Evolutionary conservation across 2,888 invertebrate genomes (phyloP), one percentile per base, ranked within the genome.

Genomic region (Dynastes maya): DNA sequence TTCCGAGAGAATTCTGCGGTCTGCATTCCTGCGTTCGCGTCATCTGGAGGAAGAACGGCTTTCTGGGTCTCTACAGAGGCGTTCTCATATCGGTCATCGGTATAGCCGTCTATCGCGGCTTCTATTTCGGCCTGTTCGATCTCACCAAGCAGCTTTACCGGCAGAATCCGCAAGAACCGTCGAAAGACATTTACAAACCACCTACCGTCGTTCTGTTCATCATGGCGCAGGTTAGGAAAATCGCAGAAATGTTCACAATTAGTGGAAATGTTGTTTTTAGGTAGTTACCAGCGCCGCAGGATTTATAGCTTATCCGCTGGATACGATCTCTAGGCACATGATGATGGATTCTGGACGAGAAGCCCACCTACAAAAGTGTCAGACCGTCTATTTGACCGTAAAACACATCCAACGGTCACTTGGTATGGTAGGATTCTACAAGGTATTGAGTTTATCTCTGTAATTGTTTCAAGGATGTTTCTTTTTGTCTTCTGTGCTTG

Each of bases 41-140:
- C 5, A 68, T 82, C 27, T 51, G 11, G 2, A 79, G 29, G 16
- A 61, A 27, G 3, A 82, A 80, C 16, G 83, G 83, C 2, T 55
- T 82, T 5, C 27, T n/a, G 27, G 83, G 81, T 13, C 58, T 82
- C n/a, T 83, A 82, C 53, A 49, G 70, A 2, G 83, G 83, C 22
- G 80, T 77, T 22, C 40, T 67, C 1, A 37, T 81, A 11, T 72
- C 79, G 9, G 68, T 79, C 11, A 27, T 79, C 5, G 82, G 83
- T 6, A 71, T 82, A 9, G 71, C 70, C n/a, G 8, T 80, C 9
- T 83, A 83, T 61, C 76, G 82, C 65, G 78, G 80, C 4, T 61
- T 83, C 13, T 83, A 82, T 67, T 83, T 83, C 61, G 81, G 80
- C 2, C 75, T 83, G 8, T 82, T 80, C 68, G 82, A 82, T 53